These are phyloP conservation scores for Chiloscyllium plagiosum DNA, from an alignment of 2,113 vertebrate species.

Conservation along the genomic window DNA sequence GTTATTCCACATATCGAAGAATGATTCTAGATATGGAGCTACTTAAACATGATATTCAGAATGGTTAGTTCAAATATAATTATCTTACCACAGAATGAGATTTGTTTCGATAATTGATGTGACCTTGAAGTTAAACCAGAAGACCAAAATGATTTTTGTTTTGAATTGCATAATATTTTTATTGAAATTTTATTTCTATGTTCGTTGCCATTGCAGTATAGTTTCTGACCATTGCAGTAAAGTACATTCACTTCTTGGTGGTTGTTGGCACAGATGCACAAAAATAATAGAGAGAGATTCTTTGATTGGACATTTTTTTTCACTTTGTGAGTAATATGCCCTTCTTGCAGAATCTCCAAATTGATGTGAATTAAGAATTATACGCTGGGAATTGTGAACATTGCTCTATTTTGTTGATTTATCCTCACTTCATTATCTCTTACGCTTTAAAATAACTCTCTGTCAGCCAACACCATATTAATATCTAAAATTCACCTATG, in stretches of 20 bases:
- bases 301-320: background rate
- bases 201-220: background rate
- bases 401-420: background rate
- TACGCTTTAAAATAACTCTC: background rate
- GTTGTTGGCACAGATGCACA: background rate
- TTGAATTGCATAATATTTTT: background rate
- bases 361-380: background rate
- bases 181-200: background rate
- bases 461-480: background rate
- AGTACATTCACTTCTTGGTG: background rate
- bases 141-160: background rate
- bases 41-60: background rate
- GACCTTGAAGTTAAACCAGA: background rate
- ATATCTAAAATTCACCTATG: background rate
- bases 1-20: background rate
- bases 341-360: background rate
- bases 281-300: background rate
- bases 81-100: background rate
- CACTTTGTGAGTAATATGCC: background rate
- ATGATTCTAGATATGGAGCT: too few species aligned
- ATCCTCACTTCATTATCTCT: background rate
- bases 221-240: background rate
- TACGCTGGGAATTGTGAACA: background rate
- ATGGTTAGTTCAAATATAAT: background rate
- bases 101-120: background rate